Evolutionary conservation across 2,888 invertebrate genomes (phyloP).

Genomic region (Diadegma fenestrale): DNA sequence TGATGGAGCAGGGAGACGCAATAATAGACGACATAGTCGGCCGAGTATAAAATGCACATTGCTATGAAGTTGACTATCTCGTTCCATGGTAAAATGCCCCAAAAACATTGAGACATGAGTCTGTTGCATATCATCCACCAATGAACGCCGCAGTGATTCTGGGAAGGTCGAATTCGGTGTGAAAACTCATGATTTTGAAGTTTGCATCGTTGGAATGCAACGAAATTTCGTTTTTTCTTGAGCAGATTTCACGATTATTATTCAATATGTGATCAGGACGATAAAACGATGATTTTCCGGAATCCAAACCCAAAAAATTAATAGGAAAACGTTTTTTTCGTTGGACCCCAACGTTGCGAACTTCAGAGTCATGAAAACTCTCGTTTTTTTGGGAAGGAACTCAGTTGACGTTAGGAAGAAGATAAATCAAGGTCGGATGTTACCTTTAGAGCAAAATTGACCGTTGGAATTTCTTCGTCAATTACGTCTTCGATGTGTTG

Average conservation of each 20-base stretch:
- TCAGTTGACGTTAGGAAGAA: not conserved
- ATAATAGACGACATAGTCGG: slow-evolving; percentile 82
- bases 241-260: too few species aligned
- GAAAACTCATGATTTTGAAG: not conserved
- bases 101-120: slow-evolving; percentile 80
- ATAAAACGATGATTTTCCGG: too few species aligned
- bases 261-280: too few species aligned
- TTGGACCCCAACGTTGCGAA: too few species aligned
- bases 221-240: too few species aligned
- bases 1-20: slow-evolving; percentile 80
- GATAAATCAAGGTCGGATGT: not conserved
- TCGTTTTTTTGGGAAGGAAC: not conserved
- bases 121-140: slow-evolving; percentile 83
- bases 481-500: slow-evolving; percentile 81
- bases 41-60: slow-evolving; percentile 80
- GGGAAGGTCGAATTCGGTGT: slow-evolving; percentile 21
- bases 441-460: slow-evolving; percentile 81
- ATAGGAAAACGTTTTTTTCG: too few species aligned
- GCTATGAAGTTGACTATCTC: slow-evolving; percentile 81
- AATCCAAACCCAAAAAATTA: too few species aligned
- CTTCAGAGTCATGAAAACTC: too few species aligned
- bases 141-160: slow-evolving; percentile 79
- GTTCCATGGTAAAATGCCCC: slow-evolving; percentile 81
- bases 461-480: slow-evolving; percentile 78
- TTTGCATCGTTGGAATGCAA: too few species aligned